Evolutionary conservation across 2,797 vertebrate genomes (phyloP), one percentile per base, ranked within the genome.

Genomic region (Gobionotothen gibberifrons): DNA sequence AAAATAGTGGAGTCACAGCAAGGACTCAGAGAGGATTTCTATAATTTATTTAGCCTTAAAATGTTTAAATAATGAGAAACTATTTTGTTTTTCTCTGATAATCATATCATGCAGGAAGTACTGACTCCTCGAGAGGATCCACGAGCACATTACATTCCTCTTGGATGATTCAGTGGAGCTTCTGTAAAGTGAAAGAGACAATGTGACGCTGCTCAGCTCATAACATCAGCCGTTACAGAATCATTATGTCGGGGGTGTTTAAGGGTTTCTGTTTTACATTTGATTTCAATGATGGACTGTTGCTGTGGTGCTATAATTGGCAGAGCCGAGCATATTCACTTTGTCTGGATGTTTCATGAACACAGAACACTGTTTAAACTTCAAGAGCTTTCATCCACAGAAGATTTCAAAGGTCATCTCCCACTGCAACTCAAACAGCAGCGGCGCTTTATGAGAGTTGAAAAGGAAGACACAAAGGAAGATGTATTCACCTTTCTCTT

Each of bases 21-120:
- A 48, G 36, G 49, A 73, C 64, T 82, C 56, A 49, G 54, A 59
- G 63, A 40, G 13, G 36, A 13, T 58, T 48, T 73, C 15, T 51
- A 55, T 46, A 43, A 82, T 69, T 32, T 26, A 75, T 83, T 76
- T 29, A 64, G 60, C 53, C 66, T 84, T 81, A 52, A 70, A 81
- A 60, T 29, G 52, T 58, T 86, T 61, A 69, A 86, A 81, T 82
- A 77, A 85, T 58, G 52, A 83, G 64, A 63, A 73, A 44, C 42
- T 17, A 5, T 43, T 72, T 56, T 67, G 63, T 26, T 47, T 76
- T 68, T 60, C 43, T 73, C 58, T 72, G 12, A 68, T 58, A 71
- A 76, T 67, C 5, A 29, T 62, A 61, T 79, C 48, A 64, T n/a
- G 42, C 52, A 72, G 43, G n/a, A 72, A 65, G 39, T 47, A 39